Percentiles rank a stretch among this genome's conserved stretches.
These are phyloP conservation scores for Pycnomerus fuliginosus DNA, from an alignment of 2,888 invertebrate genomes.

Conservation along the genomic window DNA sequence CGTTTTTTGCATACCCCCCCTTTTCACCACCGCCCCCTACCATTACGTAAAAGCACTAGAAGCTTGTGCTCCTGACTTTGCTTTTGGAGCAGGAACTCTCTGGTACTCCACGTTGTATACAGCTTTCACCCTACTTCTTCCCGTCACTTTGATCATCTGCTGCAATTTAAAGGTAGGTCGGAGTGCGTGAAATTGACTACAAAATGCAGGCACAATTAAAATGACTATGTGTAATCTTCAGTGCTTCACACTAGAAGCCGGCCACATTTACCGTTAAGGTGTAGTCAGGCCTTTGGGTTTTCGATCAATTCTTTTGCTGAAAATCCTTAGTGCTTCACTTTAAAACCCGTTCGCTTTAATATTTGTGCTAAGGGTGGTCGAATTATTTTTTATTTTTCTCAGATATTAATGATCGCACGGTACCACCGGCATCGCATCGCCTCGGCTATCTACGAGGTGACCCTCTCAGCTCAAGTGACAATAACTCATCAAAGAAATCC, in stretches of 20 bases:
- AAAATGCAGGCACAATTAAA: too few relatives aligned
- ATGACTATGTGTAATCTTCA: too few relatives aligned
- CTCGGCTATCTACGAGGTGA: conserved; percentile 82
- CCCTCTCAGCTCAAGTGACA: conserved; percentile 79
- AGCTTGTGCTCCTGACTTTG: conserved; percentile 68
- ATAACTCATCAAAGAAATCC: conserved; percentile 81
- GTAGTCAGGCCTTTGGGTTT: too few relatives aligned
- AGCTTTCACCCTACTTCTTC: conserved; percentile 64
- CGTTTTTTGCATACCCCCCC: conserved; percentile 64
- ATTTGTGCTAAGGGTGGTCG: too few relatives aligned
- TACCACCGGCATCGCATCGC: conserved; percentile 83
- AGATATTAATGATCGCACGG: conserved; percentile 64
- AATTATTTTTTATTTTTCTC: conserved; percentile 23
- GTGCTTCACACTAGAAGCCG: conserved; percentile 2
- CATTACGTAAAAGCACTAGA: conserved; percentile 59
- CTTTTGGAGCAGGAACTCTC: conserved; percentile 60
- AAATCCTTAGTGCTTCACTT: too few relatives aligned
- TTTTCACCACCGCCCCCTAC: conserved; percentile 61
- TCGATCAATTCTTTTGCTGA: too few relatives aligned
- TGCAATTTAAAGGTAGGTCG: conserved; percentile 72
- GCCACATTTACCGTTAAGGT: too few relatives aligned
- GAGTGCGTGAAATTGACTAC: too few relatives aligned
- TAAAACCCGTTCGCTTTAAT: too few relatives aligned
- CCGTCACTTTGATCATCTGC: conserved; percentile 66
- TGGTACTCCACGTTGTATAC: conserved; percentile 68